phyloP scores from a whole-genome alignment of 2,888 invertebrate species.

The Protodeltote pygarga region DNA sequence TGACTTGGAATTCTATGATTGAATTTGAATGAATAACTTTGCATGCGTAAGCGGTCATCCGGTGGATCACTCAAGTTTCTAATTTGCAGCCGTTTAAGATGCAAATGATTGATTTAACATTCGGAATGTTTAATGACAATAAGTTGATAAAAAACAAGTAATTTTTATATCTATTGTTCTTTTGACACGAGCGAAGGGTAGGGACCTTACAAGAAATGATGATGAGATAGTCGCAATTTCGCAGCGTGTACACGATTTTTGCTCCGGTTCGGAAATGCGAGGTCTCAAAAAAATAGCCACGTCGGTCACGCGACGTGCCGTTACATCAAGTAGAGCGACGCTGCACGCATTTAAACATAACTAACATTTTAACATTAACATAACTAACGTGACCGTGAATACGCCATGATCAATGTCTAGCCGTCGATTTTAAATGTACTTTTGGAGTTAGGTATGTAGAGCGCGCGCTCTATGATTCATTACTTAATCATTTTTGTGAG shows the following conservation, averaged over 20 bases:
- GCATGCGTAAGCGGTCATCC: slow-evolving; percentile 58
- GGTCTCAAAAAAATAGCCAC: slow-evolving; percentile 57
- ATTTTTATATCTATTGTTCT: too few relatives aligned
- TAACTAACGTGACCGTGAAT: slow-evolving; percentile 51
- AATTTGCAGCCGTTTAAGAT: slow-evolving; percentile 61
- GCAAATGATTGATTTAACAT: slow-evolving; percentile 51
- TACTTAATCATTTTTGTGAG: slow-evolving; percentile 25
- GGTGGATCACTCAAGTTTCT: slow-evolving; percentile 59
- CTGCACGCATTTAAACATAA: slow-evolving; percentile 68
- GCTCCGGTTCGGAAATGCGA: slow-evolving; percentile 37
- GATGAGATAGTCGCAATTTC: slow-evolving; percentile 5
- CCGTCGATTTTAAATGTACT: slow-evolving; percentile 9
- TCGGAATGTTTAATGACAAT: slow-evolving; percentile 40
- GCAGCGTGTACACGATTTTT: slow-evolving; percentile 15
- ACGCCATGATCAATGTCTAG: slow-evolving; percentile 24
- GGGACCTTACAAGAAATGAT: neutral
- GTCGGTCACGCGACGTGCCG: slow-evolving; percentile 65
- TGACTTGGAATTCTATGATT: slow-evolving; percentile 71
- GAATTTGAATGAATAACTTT: slow-evolving; percentile 67
- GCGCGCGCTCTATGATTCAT: slow-evolving; percentile 18
- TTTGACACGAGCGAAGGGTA: too few relatives aligned
- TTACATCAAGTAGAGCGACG: slow-evolving; percentile 74
- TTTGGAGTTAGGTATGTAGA: slow-evolving; percentile 2
- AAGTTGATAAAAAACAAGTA: too few relatives aligned
- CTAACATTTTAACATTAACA: slow-evolving; percentile 59